These are phyloP conservation scores for Drosophila ironensis DNA, from an alignment of 1,140 invertebrate species.

Conservation along the genomic window DNA sequence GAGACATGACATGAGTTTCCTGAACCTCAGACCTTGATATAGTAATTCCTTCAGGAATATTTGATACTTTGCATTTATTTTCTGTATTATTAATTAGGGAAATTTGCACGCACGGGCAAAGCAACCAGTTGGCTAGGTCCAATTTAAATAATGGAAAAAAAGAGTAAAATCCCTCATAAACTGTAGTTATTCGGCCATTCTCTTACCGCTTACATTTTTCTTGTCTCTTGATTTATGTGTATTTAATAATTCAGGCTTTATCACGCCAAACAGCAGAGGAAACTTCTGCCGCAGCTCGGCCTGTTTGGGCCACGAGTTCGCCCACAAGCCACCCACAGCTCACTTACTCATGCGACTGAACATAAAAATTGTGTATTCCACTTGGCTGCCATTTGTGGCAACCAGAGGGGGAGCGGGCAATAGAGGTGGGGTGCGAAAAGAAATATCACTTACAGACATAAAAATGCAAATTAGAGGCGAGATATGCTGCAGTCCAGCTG, in stretches of 20 bases:
- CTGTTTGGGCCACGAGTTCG: not conserved
- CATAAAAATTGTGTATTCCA: constrained; percentile 45
- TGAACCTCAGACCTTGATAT: too few relatives aligned
- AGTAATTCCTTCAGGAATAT: too few relatives aligned
- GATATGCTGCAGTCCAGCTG: constrained; percentile 36
- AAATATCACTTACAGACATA: constrained; percentile 58
- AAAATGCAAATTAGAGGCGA: constrained; percentile 65
- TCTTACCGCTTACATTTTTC: constrained; percentile 12
- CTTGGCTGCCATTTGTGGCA: constrained; percentile 22
- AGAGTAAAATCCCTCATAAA: not conserved
- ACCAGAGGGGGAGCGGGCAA: not conserved
- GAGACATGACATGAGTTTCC: too few relatives aligned
- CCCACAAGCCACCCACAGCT: constrained; percentile 19
- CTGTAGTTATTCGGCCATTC: constrained; percentile 4
- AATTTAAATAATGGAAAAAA: not conserved
- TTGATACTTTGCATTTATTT: too few relatives aligned
- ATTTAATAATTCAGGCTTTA: constrained; percentile 77
- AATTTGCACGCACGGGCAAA: too few relatives aligned
- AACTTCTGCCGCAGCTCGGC: not conserved
- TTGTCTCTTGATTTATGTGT: constrained; percentile 64
- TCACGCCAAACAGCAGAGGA: constrained; percentile 53
- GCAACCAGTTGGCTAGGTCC: not conserved
- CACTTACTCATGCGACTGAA: constrained; percentile 42
- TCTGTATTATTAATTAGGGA: too few relatives aligned
- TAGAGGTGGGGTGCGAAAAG: not conserved